These are phyloP conservation scores for Philhelius pedissequus DNA, from an alignment of 2,888 invertebrate species.

Conservation along the genomic window DNA sequence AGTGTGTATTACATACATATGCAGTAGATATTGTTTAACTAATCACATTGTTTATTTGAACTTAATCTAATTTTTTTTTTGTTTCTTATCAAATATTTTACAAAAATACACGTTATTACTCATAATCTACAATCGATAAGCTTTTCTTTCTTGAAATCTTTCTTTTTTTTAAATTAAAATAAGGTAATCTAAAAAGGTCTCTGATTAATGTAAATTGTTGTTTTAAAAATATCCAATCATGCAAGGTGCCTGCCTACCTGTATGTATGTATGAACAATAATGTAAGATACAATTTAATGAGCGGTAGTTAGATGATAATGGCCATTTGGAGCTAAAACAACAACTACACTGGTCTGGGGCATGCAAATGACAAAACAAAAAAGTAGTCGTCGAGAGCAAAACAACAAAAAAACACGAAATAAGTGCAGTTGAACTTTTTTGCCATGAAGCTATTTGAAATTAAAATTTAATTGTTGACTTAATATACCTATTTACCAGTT, in stretches of 20 bases:
- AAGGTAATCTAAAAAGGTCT: background rate
- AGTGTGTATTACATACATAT: background rate
- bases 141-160: background rate
- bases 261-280: too few relatives aligned
- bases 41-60: background rate
- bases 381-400: slow-evolving; percentile 14
- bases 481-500: slow-evolving; percentile 40
- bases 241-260: background rate
- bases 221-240: background rate
- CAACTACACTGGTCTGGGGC: background rate
- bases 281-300: background rate
- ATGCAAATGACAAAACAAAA: slow-evolving; percentile 52
- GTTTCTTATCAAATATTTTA: slow-evolving; percentile 31
- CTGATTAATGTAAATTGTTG: background rate
- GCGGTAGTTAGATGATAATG: slow-evolving; percentile 12
- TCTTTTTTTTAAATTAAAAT: background rate
- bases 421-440: slow-evolving; percentile 62
- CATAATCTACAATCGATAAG: slow-evolving; percentile 31
- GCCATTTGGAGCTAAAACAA: slow-evolving; percentile 3
- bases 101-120: slow-evolving; percentile 36
- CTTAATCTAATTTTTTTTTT: slow-evolving; percentile 23
- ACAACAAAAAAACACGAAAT: slow-evolving; percentile 33
- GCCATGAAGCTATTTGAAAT: slow-evolving; percentile 59
- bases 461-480: slow-evolving; percentile 62
- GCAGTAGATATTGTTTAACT: background rate